These are phyloP conservation scores for Crotalus viridis DNA, from an alignment of 2,113 vertebrate species.

Conservation along the genomic window DNA sequence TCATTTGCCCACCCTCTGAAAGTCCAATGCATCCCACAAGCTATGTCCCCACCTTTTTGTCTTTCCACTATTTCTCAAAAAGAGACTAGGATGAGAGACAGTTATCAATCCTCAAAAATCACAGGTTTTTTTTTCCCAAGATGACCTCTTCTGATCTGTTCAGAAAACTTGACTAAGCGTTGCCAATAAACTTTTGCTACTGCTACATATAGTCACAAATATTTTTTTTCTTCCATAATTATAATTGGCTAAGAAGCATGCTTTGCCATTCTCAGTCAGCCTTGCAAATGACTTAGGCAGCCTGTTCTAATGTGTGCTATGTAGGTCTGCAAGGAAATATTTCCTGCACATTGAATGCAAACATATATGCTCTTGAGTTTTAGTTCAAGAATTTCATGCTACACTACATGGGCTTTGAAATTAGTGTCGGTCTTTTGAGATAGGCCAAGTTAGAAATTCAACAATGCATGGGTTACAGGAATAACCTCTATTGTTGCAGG, in stretches of 20 bases:
- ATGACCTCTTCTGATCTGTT: not conserved
- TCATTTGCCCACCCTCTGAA: not conserved
- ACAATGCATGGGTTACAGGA: not conserved
- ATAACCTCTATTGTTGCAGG: not conserved
- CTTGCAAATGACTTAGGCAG: not conserved
- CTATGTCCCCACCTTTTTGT: not conserved
- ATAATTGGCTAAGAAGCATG: not conserved
- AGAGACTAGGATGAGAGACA: not conserved
- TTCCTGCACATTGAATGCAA: not conserved
- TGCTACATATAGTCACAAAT: not conserved
- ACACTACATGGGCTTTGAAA: not conserved
- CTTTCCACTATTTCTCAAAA: not conserved
- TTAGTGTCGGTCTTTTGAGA: not conserved
- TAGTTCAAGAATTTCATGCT: not conserved
- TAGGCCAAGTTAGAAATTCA: not conserved
- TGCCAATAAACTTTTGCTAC: not conserved
- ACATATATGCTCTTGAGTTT: not conserved
- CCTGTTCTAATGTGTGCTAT: not conserved
- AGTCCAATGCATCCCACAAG: not conserved
- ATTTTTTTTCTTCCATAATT: not conserved
- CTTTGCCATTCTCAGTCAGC: not conserved
- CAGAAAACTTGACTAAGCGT: not conserved
- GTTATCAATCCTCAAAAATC: not conserved
- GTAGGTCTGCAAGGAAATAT: not conserved
- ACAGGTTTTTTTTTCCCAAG: rapidly evolving